These are phyloP conservation scores for Ectemnius cavifrons DNA, from an alignment of 2,888 invertebrate species.

Conservation along the genomic window DNA sequence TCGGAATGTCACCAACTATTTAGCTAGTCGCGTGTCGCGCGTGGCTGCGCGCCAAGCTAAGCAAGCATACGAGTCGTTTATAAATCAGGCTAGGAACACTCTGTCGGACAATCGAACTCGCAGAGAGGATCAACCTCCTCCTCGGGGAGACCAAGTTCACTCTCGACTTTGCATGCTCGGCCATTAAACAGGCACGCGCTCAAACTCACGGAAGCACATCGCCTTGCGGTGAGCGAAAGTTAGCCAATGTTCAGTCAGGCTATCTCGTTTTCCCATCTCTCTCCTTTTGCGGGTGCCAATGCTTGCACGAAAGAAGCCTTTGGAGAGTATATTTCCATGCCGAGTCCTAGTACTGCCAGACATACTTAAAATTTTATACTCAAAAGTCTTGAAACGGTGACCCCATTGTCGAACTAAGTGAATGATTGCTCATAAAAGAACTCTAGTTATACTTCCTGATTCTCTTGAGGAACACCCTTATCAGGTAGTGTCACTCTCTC, in stretches of 20 bases:
- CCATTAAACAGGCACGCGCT: conserved; percentile 54
- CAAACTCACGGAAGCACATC: conserved; percentile 62
- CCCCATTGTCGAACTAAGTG: conserved; percentile 16
- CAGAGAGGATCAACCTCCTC: not conserved
- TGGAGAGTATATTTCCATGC: conserved; percentile 34
- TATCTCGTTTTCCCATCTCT: not conserved
- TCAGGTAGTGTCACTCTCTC: too few relatives aligned
- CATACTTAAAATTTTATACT: conserved; percentile 34
- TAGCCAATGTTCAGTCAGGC: conserved; percentile 49
- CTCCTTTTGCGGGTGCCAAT: not conserved
- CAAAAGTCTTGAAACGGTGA: conserved; percentile 29
- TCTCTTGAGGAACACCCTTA: too few relatives aligned
- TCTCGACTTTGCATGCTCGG: conserved; percentile 39
- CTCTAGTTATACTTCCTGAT: too few relatives aligned
- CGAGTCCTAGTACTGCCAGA: conserved; percentile 35
- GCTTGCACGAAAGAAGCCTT: not conserved
- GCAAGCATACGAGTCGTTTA: conserved; percentile 25
- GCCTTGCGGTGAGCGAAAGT: conserved; percentile 42
- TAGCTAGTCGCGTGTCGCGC: conserved; percentile 1
- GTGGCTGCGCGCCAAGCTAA: not conserved
- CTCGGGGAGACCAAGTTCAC: conserved; percentile 27
- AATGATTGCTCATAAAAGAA: conserved; percentile 34
- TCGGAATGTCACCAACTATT: conserved; percentile 27
- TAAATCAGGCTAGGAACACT: conserved; percentile 40
- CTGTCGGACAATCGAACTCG: conserved; percentile 4